Percentiles rank a stretch among this genome's conserved stretches.
phyloP scores from a whole-genome alignment of 2,797 vertebrate genomes.

The Rhodeus uyekii region DNA sequence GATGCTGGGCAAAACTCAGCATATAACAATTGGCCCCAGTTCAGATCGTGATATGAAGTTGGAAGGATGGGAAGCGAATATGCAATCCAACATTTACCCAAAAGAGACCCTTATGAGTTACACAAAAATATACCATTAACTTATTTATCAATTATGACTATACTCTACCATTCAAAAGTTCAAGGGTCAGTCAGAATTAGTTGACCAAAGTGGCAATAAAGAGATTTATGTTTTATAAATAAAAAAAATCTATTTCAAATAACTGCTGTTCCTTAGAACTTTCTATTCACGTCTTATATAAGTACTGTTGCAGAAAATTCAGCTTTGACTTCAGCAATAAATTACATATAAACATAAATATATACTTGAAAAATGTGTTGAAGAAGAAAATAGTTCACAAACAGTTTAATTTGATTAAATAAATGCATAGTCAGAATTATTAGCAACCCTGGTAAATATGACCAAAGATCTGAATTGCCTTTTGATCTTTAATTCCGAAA shows the following conservation, averaged over 20 bases:
- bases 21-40: not conserved
- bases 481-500: too few species aligned
- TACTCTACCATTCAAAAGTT: not conserved
- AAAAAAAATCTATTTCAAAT: not conserved
- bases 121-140: not conserved
- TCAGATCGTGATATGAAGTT: not conserved
- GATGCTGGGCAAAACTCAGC: not conserved
- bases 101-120: not conserved
- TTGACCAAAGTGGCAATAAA: not conserved
- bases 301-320: not conserved
- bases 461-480: too few species aligned
- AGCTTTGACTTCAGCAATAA: not conserved
- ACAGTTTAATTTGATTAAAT: not conserved
- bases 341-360: too few species aligned
- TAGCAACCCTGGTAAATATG: too few species aligned
- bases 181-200: not conserved
- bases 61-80: not conserved
- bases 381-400: not conserved
- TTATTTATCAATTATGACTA: not conserved
- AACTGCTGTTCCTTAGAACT: not conserved
- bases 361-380: not conserved
- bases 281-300: not conserved
- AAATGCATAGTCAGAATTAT: too few species aligned
- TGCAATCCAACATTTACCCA: not conserved
- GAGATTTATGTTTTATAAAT: not conserved